Evolutionary conservation across 2,797 vertebrate genomes (phyloP).

Genomic region (Thamnophis elegans): DNA sequence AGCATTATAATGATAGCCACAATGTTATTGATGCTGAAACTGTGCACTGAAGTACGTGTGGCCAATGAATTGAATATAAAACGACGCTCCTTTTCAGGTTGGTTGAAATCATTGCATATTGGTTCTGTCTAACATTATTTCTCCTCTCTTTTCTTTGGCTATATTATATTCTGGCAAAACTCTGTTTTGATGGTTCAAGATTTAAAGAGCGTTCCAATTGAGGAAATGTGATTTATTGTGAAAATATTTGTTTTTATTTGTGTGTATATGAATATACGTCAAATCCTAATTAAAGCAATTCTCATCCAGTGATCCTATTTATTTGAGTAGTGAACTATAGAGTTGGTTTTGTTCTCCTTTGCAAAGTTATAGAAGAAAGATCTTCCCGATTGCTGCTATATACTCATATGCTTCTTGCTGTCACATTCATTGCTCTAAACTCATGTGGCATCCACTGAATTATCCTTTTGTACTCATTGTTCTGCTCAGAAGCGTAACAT

Average conservation of each 20-base stretch:
- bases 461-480: not conserved
- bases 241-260: not conserved
- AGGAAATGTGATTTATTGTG: not conserved
- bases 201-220: not conserved
- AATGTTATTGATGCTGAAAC: conserved; percentile 93
- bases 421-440: not conserved
- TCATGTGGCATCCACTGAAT: not conserved
- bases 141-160: not conserved
- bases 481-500: not conserved
- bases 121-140: not conserved
- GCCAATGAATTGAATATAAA: conserved; percentile 83
- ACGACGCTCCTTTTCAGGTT: conserved; percentile 90
- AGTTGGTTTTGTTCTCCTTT: not conserved
- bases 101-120: conserved; percentile 53
- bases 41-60: conserved; percentile 89
- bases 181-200: not conserved
- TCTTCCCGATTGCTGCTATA: not conserved
- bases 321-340: not conserved
- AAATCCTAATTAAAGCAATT: not conserved
- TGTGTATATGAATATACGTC: not conserved
- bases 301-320: not conserved
- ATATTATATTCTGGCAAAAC: not conserved
- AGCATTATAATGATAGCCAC: conserved; percentile 94
- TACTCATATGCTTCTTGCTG: not conserved
- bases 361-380: not conserved